Base-by-base conservation (phyloP, 2,888 invertebrate genomes). In the Eupithecia centaureata region DNA sequence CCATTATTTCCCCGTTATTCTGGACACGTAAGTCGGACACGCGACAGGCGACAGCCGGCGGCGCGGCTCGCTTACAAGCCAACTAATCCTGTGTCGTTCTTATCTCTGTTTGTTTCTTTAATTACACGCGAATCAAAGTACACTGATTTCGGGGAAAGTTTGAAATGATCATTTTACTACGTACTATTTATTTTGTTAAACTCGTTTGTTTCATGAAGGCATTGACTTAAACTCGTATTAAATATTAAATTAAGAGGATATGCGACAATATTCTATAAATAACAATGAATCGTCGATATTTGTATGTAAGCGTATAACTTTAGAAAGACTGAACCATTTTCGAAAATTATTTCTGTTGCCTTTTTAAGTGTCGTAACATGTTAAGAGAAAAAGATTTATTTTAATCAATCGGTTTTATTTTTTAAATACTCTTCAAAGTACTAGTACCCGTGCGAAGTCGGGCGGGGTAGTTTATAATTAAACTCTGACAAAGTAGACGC, bases 51-150 rank as follows among this genome's bases (percentile, higher is more conserved):
- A 18, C 42, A 18, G 38, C 38, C 42, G 38, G 38, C 38, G 38
- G 42, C 42, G 42, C 72, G 64, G 71, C 51, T 69, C 73, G 77
- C 68, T 78, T 78, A 77, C 78, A 76, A 76, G 75, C 74, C 75
- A 69, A 67, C 71, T 79, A 79, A 80, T 81, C 79, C 80, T 65
- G 73, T 77, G 82, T 77, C 72, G 56, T 65, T 59, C 63, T 67
- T 83, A 82, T 82, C 82, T 79, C 67, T 84, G 78, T 85, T 83
- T 81, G 84, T 82, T 83, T 85, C 76, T 76, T 73, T 81, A 81
- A 79, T 81, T 74, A 77, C 85, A 86, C 85, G 85, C 85, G 67
- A 80, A 85, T 57, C 32, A 32, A 63, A 56, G 7, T 18, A 27
- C 5, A 12, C 10, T 62, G 56, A 56, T 63, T 52, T 42, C 22